Evolutionary conservation across 2,888 invertebrate genomes (phyloP), one percentile per base, ranked within the genome.

Genomic region (Bellardia bayeri): DNA sequence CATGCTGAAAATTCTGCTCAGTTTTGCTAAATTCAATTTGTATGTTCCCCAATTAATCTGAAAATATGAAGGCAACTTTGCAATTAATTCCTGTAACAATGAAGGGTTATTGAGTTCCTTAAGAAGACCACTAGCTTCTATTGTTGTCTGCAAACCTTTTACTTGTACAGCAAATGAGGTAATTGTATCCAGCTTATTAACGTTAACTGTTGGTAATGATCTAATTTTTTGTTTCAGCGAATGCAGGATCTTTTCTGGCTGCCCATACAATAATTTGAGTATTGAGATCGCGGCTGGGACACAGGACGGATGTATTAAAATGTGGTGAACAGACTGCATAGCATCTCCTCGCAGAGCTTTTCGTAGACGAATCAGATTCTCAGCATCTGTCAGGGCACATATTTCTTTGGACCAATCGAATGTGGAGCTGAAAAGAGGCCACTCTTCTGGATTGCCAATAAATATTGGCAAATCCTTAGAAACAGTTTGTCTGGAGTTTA

Each of bases 391-490:
- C 5, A 82, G 23, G 3, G 75, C 82, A 13, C 82, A 86, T 45
- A 86, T 69, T 33, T 13, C 56, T 1, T 79, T 82, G 14, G 82
- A 86, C 86, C 82, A 86, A 45, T 76, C 68, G 23, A 16, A 86
- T 11, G 86, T 86, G 49, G 86, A 79, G 33, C 71, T 82, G 42
- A 82, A 86, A 33, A 76, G 66, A 14, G 74, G 85, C 80, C 84
- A 83, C 51, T 76, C 84, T 69, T 80, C 69, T 30, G 69, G 81
- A n/a, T 45, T 64, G 5, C 72, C 80, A 6, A 61, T 71, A 61
- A 85, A 85, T 40, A 51, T 63, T 9, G 68, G 85, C 45, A 81
- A 69, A n/a, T 81, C 75, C 40, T 72, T 86, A 30, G 63, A 63
- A 14, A 81, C 79, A 4, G 88, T 56, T 45, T 82, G 82, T 11